phyloP scores from a whole-genome alignment of 2,888 invertebrate species.

The Dione vanillae region DNA sequence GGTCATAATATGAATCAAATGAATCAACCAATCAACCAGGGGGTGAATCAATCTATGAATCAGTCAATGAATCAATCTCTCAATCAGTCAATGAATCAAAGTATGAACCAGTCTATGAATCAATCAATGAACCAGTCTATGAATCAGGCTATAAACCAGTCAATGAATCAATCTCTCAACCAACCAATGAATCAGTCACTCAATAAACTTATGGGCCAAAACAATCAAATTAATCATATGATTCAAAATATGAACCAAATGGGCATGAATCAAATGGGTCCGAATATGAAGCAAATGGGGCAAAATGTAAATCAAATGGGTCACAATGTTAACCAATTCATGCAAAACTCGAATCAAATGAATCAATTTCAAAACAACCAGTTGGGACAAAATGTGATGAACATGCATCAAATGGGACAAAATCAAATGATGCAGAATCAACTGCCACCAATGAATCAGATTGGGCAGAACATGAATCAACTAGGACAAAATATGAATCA shows the following conservation, averaged over 20 bases:
- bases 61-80: conserved; percentile 40
- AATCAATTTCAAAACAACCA: conserved; percentile 57
- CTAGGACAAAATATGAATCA: conserved; percentile 52
- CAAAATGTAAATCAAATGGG: conserved; percentile 54
- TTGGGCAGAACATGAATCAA: conserved; percentile 52
- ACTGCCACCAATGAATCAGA: conserved; percentile 57
- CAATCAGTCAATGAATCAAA: conserved; percentile 39
- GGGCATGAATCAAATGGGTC: conserved; percentile 57
- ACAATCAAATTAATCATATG: conserved; percentile 47
- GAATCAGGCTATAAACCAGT: conserved; percentile 41
- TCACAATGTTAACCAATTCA: conserved; percentile 52
- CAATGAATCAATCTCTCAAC: conserved; percentile 37
- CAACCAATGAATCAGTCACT: conserved; percentile 41
- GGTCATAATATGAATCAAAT: conserved; percentile 53
- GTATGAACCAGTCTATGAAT: conserved; percentile 46
- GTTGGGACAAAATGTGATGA: conserved; percentile 56
- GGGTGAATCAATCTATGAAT: conserved; percentile 46
- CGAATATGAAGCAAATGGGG: conserved; percentile 56
- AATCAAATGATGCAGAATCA: conserved; percentile 58
- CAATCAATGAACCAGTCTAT: conserved; percentile 50
- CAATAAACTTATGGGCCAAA: conserved; percentile 51
- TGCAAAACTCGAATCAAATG: conserved; percentile 54
- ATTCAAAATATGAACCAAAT: conserved; percentile 54
- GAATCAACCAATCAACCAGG: conserved; percentile 50
- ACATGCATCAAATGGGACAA: conserved; percentile 59